Evolutionary conservation across 2,797 vertebrate species (phyloP).

Genomic region (Caiman crocodilus): DNA sequence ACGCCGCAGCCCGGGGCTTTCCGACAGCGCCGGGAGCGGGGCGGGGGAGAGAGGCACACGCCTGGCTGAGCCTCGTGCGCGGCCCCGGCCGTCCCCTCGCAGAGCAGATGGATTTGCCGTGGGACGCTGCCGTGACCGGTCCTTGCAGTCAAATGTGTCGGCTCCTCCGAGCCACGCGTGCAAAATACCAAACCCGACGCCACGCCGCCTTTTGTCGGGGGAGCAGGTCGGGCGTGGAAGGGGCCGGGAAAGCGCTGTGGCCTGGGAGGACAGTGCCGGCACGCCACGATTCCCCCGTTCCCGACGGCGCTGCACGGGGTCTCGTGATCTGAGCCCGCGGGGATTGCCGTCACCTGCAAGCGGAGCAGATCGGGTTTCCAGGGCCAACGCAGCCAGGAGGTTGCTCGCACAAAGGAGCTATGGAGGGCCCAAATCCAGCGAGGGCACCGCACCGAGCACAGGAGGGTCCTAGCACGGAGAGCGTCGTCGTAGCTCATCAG

Average conservation of each 20-base stretch:
- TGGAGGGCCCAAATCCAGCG: rapidly evolving
- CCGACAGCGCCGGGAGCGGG: not conserved
- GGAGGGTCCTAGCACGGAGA: not conserved
- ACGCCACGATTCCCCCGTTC: not conserved
- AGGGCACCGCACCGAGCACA: rapidly evolving
- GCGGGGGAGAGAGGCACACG: not conserved
- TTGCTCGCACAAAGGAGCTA: not conserved
- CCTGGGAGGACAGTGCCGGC: not conserved
- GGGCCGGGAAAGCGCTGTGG: not conserved
- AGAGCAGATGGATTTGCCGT: constrained; percentile 74
- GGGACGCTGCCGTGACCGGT: constrained; percentile 56
- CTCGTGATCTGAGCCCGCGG: no score
- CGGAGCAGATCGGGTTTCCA: not conserved
- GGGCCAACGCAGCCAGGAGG: not conserved
- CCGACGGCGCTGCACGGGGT: no score
- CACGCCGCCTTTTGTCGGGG: not conserved
- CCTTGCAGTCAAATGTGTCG: constrained; percentile 54
- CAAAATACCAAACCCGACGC: constrained; percentile 24
- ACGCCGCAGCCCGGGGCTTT: not conserved
- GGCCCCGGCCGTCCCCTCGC: not conserved
- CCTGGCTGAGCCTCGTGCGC: not conserved
- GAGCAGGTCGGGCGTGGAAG: rapidly evolving
- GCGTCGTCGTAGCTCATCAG: not conserved
- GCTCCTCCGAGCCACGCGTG: constrained; percentile 40
- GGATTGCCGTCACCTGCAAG: not conserved